A percentile compares a stretch with the other conserved stretches of the same genome.
Conservation (phyloP, 2,113 vertebrate species). For the Salvelinus namaycush region DNA sequence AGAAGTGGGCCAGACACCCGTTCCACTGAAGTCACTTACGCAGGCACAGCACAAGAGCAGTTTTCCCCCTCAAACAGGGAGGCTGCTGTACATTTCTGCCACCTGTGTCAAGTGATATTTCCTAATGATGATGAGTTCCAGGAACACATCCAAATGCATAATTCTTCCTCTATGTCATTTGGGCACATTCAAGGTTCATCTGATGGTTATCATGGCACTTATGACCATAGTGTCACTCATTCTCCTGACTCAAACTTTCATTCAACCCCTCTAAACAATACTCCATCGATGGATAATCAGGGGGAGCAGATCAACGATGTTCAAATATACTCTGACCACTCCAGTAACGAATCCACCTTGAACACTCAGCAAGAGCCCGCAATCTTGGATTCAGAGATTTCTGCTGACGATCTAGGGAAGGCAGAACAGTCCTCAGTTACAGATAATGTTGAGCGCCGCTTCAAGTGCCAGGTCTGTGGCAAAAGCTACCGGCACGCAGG, state of each 20-base stretch:
- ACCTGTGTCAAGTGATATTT: slow-evolving; percentile 75
- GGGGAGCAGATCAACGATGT: slow-evolving; percentile 60
- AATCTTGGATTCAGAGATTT: slow-evolving; percentile 44
- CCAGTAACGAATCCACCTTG: slow-evolving; percentile 52
- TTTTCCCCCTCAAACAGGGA: slow-evolving; percentile 63
- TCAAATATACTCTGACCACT: slow-evolving; percentile 74
- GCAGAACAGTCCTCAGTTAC: slow-evolving; percentile 42
- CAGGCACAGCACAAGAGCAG: slow-evolving; percentile 39
- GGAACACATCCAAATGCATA: slow-evolving; percentile 78
- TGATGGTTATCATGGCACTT: slow-evolving; percentile 57
- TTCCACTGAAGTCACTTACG: slow-evolving; percentile 26
- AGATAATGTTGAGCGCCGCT: slow-evolving; percentile 67
- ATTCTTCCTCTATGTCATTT: slow-evolving; percentile 70
- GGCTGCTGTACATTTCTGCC: slow-evolving; percentile 66
- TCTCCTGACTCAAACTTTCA: slow-evolving; percentile 64
- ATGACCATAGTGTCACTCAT: slow-evolving; percentile 57
- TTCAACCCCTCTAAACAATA: slow-evolving; percentile 68
- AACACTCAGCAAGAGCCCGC: slow-evolving; percentile 63
- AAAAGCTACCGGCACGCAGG: slow-evolving; percentile 91
- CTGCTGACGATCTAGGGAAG: slow-evolving; percentile 43
- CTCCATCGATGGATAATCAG: slow-evolving; percentile 71
- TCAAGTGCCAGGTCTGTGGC: slow-evolving; percentile 81
- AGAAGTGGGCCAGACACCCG: slow-evolving; percentile 40
- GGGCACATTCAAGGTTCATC: slow-evolving; percentile 54
- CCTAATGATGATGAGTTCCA: slow-evolving; percentile 72